Evolutionary conservation across 2,797 vertebrate species (phyloP), one percentile per base, ranked within the genome.

Genomic region (Leuciscus waleckii): DNA sequence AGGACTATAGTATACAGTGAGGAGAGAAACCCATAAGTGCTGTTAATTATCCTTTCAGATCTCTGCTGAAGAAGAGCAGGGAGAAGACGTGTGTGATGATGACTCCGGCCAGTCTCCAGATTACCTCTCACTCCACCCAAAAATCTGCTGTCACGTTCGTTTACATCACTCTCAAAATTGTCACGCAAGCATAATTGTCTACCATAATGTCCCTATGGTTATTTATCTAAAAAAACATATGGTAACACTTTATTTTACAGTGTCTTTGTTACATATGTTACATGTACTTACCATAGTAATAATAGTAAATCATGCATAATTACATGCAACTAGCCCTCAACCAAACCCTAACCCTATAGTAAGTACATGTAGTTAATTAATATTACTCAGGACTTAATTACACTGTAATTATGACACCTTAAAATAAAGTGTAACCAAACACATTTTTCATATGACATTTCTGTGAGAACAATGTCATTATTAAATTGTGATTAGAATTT

Each of bases 21-120:
- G 41, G 43, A 37, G 74, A 84, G 82, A 84, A 26, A 51, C 81
- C 51, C 41, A 65, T 81, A 73, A 81, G 41, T 9, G 37, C 61
- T 29, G 68, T 79, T 89, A 85, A 83, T 89, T 81, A 84, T 29
- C 16, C 49, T 29, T 77, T 85, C 86, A 79, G 79, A 86, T 87
- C 56, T 83, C 61, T 37, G 61, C 81, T 67, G 41, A 87, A 79
- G 65, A 79, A 75, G 84, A 11, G 35, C 11, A 41, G 8, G 16
- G 58, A 78, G 68, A 83, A 85, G 83, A 56, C 58, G 68, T 79
- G 76, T 73, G 83, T 79, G 76, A 79, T 79, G 76, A 79, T 79
- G 76, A 85, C 83, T 85, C 39, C 14, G 21, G 67, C 65, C 76
- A 32, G 83, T 32, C 67, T 79, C 67, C 67, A 73, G 39, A 85